Evolutionary conservation across 2,797 vertebrate species (phyloP).

Genomic region (Fistularia tabacaria): DNA sequence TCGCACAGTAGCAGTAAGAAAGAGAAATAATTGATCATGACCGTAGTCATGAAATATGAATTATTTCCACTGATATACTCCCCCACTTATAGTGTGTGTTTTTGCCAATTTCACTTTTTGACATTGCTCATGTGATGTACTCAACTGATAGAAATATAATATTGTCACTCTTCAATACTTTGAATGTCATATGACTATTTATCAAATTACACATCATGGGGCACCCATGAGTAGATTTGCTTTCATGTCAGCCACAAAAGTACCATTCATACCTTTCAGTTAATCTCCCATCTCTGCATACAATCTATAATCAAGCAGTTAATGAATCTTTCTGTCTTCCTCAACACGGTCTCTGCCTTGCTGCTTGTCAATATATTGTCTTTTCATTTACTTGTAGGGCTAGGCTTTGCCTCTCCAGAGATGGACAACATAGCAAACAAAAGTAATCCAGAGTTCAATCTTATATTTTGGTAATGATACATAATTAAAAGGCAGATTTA

Average conservation of each 20-base stretch:
- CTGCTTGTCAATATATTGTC: no score
- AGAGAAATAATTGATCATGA: no score
- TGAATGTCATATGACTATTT: conserved; percentile 30
- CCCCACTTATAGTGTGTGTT: no score
- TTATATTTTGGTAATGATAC: no score
- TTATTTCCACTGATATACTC: no score
- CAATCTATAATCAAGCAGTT: conserved; percentile 11
- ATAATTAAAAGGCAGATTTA: no score
- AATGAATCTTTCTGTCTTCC: conserved; percentile 10
- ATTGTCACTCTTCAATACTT: conserved; percentile 18
- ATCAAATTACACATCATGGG: conserved; percentile 24
- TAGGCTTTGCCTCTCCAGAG: no score
- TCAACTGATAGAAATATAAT: neutral
- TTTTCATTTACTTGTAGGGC: no score
- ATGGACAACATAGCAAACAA: no score
- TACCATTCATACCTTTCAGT: conserved; percentile 26
- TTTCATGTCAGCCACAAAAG: conserved; percentile 31
- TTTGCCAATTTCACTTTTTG: neutral
- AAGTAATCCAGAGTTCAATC: no score
- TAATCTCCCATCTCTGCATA: conserved; percentile 17
- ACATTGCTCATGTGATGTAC: conserved; percentile 8
- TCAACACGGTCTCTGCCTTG: neutral
- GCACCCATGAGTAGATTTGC: conserved; percentile 23
- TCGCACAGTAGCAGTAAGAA: no score
- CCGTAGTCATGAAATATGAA: no score